These are phyloP conservation scores for Paedocypris micromegethes DNA, from an alignment of 2,797 vertebrate genomes.

Conservation along the genomic window DNA sequence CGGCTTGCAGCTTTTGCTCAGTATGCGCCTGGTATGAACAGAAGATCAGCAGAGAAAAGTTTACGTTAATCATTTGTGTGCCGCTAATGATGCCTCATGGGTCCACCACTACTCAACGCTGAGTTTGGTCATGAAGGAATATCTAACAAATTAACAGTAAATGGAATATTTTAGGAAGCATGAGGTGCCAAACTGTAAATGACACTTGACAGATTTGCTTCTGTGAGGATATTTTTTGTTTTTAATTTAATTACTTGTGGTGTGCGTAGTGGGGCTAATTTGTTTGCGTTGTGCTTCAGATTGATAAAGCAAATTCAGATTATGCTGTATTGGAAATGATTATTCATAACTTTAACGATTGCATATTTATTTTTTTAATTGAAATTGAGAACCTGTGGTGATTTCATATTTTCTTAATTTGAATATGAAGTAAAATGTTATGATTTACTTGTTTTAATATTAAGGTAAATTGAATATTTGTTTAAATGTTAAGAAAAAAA, in stretches of 20 bases:
- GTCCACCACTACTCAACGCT: slow-evolving; percentile 1
- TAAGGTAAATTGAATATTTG: too few relatives aligned
- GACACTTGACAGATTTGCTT: slow-evolving; percentile 16
- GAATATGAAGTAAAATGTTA: too few relatives aligned
- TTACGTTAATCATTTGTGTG: slow-evolving; percentile 18
- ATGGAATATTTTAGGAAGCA: slow-evolving; percentile 5
- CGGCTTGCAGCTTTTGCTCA: background rate
- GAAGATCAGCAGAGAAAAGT: slow-evolving; percentile 9
- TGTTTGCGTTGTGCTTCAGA: slow-evolving; percentile 12
- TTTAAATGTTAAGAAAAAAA: too few relatives aligned
- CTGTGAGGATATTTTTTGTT: slow-evolving; percentile 2
- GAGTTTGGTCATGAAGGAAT: slow-evolving; percentile 17
- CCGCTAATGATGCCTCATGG: slow-evolving; percentile 33
- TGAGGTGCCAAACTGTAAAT: slow-evolving; percentile 8
- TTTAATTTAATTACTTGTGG: slow-evolving; percentile 12
- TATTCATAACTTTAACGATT: too few relatives aligned
- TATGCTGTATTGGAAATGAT: background rate
- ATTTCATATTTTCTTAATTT: slow-evolving; percentile 34
- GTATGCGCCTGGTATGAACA: slow-evolving; percentile 7
- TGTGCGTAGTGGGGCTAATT: background rate
- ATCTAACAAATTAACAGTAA: slow-evolving; percentile 12
- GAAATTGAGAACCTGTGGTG: slow-evolving; percentile 56
- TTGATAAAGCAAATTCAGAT: slow-evolving; percentile 9
- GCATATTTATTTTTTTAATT: too few relatives aligned
- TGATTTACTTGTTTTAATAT: too few relatives aligned